Conservation (phyloP, 1,140 invertebrate species). For the Caenorhabditis briggsae region DNA sequence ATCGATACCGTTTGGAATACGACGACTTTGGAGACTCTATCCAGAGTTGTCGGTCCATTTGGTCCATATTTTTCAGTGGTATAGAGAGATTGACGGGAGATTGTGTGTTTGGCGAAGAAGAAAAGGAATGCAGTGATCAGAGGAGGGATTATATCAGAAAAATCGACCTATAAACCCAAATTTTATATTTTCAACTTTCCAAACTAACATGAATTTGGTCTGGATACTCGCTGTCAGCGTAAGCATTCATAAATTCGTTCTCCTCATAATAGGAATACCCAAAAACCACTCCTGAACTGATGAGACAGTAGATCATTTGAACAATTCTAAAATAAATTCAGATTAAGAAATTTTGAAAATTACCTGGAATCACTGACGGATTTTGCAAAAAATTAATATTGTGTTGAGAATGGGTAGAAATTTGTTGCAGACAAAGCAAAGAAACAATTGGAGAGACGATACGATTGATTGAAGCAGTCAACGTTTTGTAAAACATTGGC, state of each 20-base stretch:
- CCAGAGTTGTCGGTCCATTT: slow-evolving; percentile 27
- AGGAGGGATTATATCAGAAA: neutral
- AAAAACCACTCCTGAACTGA: neutral
- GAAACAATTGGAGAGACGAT: neutral
- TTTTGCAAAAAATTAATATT: slow-evolving; percentile 13
- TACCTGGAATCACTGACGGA: neutral
- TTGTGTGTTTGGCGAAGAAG: neutral
- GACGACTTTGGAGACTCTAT: slow-evolving; percentile 4
- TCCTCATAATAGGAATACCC: neutral
- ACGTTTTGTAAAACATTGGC: neutral
- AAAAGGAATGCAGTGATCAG: neutral
- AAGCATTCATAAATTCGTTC: neutral
- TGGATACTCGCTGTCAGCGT: too few species aligned
- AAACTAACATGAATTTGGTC: slow-evolving; percentile 1
- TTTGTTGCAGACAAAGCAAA: neutral
- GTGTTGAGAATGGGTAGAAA: neutral
- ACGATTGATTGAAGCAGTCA: slow-evolving; percentile 1
- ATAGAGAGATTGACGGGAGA: neutral
- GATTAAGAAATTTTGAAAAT: neutral
- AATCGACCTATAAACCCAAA: neutral
- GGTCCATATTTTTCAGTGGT: slow-evolving; percentile 10
- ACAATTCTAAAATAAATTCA: neutral
- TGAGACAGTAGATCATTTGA: neutral
- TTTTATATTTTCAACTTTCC: neutral
- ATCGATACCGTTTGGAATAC: slow-evolving; percentile 5